A percentile compares a stretch with the other conserved stretches of the same genome.
Conservation (phyloP, 2,888 invertebrate genomes). For the Acanthacorydalis orientalis region DNA sequence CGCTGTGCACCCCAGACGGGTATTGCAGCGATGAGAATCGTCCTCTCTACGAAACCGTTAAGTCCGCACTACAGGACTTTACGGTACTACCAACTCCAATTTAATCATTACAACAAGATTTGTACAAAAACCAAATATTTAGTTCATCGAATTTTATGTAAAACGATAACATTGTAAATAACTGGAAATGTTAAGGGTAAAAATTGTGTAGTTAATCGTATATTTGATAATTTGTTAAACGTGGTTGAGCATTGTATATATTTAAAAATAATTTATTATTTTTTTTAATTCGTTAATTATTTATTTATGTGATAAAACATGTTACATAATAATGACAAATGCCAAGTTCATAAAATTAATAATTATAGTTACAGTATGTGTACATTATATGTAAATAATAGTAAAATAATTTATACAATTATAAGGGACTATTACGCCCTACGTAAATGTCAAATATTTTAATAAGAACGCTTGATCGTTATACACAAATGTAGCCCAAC, state of each 20-base stretch:
- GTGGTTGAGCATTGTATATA: slow-evolving; percentile 2
- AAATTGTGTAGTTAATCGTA: slow-evolving; percentile 1
- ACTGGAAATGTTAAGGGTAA: slow-evolving; percentile 6
- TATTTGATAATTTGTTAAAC: slow-evolving; percentile 2
- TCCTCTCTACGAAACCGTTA: slow-evolving; percentile 78
- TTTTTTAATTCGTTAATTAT: slow-evolving; percentile 1
- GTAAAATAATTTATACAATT: slow-evolving; percentile 3
- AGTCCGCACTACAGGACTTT: slow-evolving; percentile 82
- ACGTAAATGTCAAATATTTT: slow-evolving; percentile 7
- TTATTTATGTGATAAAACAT: slow-evolving; percentile 5
- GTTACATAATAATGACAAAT: background rate
- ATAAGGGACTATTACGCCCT: slow-evolving; percentile 1
- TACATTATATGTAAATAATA: slow-evolving; percentile 2
- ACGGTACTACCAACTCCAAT: slow-evolving; percentile 79
- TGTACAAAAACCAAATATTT: too few relatives aligned
- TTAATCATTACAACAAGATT: slow-evolving; percentile 29
- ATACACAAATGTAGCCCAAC: slow-evolving; percentile 5
- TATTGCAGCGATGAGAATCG: slow-evolving; percentile 69
- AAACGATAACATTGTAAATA: slow-evolving; percentile 3
- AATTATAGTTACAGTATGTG: slow-evolving; percentile 2
- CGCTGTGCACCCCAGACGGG: slow-evolving; percentile 71
- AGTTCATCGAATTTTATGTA: too few relatives aligned
- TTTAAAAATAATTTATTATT: background rate
- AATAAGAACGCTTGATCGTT: slow-evolving; percentile 7
- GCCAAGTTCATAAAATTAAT: slow-evolving; percentile 4